Base-by-base conservation (phyloP, 92 coral and sea anemone species). In the Zoanthus sansibaricus region DNA sequence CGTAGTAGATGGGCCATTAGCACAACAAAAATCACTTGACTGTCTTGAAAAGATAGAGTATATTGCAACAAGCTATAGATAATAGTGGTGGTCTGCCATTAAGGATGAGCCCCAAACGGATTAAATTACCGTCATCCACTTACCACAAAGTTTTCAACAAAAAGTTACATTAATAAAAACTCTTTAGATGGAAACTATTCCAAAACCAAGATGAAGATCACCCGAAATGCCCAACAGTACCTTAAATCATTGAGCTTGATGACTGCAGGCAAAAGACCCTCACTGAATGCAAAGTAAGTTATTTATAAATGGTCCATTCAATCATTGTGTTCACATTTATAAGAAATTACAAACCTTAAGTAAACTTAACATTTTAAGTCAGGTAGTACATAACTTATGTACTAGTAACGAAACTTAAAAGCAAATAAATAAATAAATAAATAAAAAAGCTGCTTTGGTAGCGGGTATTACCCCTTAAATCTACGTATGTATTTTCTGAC, bases 141-240 rank as follows among this genome's bases (percentile, higher is more conserved):
- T 58, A 70, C 45, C 45, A 70, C 74, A 70, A 70, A 37, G 74
- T 70, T 31, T 70, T 70, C 74, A 31, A 70, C 74, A 70, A 70
- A 37, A 70, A 70, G 74, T 37, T 70, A 37, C 74, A 15, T 25
- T 70, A 31, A 70, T 47, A 16, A 16, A 70, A 70, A 70, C 74
- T 47, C 45, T 70, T 70, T 1, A 70, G 45, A 70, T 48, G 74
- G 10, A 70, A 70, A 16, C 66, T 14, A 58, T 58, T 58, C 66
- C 66, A 70, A 68, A 70, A 70, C 37, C 45, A 70, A 37, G 74
- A 70, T 30, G 45, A 31, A 25, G 74, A 70, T 70, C 74, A 70
- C 14, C 47, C 37, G 74, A 70, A 70, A 37, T 70, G 45, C 74
- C 74, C 74, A 70, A 31, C 74, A 70, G 74, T 70, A 37, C 74